Evolutionary conservation across 2,797 vertebrate species (phyloP).

Genomic region (Propithecus perrieri): DNA sequence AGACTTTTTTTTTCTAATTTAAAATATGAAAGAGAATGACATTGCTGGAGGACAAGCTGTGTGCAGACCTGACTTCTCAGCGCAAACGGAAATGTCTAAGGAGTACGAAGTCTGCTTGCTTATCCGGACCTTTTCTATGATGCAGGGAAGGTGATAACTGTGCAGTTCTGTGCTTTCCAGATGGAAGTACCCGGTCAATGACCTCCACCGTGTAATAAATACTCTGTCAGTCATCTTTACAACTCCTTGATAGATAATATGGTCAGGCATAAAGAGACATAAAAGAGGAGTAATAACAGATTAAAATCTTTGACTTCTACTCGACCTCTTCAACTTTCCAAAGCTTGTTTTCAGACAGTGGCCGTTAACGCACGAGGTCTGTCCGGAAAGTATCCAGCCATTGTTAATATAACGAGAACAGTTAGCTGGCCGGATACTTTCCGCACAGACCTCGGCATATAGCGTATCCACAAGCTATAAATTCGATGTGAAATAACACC

Average conservation of each 20-base stretch:
- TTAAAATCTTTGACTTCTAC: background rate
- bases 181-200: background rate
- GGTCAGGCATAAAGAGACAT: background rate
- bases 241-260: constrained; percentile 28
- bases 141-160: background rate
- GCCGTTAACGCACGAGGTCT: background rate
- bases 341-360: background rate
- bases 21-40: background rate
- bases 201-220: constrained; percentile 14
- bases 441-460: background rate
- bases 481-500: constrained; percentile 30
- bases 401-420: too few species aligned
- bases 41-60: background rate
- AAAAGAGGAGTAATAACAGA: background rate
- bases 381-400: too few species aligned
- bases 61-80: background rate
- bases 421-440: too few species aligned
- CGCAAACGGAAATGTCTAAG: background rate
- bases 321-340: background rate
- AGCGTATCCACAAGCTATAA: background rate
- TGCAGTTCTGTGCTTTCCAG: background rate
- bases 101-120: background rate
- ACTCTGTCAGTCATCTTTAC: constrained; percentile 41
- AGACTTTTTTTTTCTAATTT: background rate
- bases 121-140: background rate